phyloP scores from a whole-genome alignment of 2,888 invertebrate species.

The Tetranychus piercei region DNA sequence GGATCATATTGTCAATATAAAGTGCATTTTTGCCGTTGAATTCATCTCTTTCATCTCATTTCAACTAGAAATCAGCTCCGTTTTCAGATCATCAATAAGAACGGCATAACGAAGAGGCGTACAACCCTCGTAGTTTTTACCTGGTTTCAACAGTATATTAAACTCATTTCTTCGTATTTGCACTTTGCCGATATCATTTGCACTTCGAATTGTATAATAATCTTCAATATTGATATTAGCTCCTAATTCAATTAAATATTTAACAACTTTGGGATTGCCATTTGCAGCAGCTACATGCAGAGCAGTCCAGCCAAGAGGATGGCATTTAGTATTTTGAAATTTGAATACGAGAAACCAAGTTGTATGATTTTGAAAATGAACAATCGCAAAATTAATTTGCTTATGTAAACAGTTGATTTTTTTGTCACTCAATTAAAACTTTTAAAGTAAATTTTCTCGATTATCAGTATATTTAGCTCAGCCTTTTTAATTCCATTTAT shows the following conservation, averaged over 20 bases:
- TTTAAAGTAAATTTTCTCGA: background rate
- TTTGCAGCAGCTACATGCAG: slow-evolving; percentile 66
- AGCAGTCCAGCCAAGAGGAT: slow-evolving; percentile 66
- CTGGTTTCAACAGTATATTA: slow-evolving; percentile 42
- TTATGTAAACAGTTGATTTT: too few relatives aligned
- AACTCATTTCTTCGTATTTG: slow-evolving; percentile 60
- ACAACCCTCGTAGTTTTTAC: slow-evolving; percentile 61
- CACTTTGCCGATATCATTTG: slow-evolving; percentile 48
- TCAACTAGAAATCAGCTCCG: slow-evolving; percentile 39
- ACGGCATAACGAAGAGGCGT: slow-evolving; percentile 76
- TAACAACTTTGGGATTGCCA: slow-evolving; percentile 39
- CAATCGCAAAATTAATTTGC: too few relatives aligned
- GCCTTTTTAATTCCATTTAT: background rate
- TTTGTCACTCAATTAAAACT: background rate
- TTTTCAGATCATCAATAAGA: slow-evolving; percentile 49
- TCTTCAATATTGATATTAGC: slow-evolving; percentile 58
- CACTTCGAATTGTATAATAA: slow-evolving; percentile 50
- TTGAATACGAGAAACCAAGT: too few relatives aligned
- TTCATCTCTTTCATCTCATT: too few relatives aligned
- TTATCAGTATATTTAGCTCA: background rate
- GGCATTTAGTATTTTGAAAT: slow-evolving; percentile 32
- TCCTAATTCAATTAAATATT: slow-evolving; percentile 42
- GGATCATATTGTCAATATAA: too few relatives aligned
- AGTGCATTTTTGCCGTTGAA: too few relatives aligned
- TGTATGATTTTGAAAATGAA: too few relatives aligned